Evolutionary conservation across 2,113 vertebrate species (phyloP), one percentile per base, ranked within the genome.

Genomic region (Shinisaurus crocodilurus): DNA sequence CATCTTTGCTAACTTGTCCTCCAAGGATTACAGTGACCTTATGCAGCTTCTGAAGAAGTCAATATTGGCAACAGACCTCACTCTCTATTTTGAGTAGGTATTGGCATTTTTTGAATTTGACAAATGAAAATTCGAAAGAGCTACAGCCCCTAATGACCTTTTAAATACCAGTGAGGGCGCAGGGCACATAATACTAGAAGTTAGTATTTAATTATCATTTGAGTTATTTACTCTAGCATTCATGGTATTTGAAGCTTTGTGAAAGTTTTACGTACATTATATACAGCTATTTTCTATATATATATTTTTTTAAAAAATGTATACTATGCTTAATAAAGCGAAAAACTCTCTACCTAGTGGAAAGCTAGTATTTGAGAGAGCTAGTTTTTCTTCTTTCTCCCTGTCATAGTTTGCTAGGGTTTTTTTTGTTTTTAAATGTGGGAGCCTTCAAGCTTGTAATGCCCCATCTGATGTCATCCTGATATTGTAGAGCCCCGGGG

Each of bases 11-110:
- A 99, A 99, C 97, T 97, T 99, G 95, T 99, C 99, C 91, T 99
- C 99, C 94, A 98, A 98, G 96, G 98, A 99, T 94, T 99, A 99
- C 94, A 98, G 99, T 88, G 98, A 99, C 97, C 98, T 99, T 95
- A 99, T 99, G 99, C 99, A 99, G 97, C 98, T 99, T 96, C 95
- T 99, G 95, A 99, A 99, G 95, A 98, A 99, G 97, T 99, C 99
- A 0, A 99, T 99, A 93, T 93, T 99, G 96, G 99, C 99, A 96
- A 99, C 99, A 88, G 99, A 99, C 96, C 98, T 99, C 97, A 99
- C 99, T 5, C 98, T 99, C 87, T 99, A 99, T 97, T 99, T 99
- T 97, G 98, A 99, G 99, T 99, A 98, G 87, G 99, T 98, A 97
- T 97, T 95, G 94, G 89, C 90, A 89, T 95, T 95, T 94, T 90